Conservation (phyloP, 2,113 vertebrate species). For the Syngnathus floridae region DNA sequence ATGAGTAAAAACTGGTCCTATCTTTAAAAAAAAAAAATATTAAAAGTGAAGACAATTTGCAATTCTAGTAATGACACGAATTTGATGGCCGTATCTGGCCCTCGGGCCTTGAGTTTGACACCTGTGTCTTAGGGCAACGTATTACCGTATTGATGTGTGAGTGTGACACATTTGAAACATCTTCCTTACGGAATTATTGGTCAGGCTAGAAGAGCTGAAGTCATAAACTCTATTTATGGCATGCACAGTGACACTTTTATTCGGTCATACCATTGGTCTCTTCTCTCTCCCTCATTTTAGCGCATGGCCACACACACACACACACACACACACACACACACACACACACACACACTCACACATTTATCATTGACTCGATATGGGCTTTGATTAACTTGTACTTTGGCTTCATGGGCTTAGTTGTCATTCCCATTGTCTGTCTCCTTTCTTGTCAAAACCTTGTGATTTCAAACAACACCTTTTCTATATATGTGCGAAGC, state of each 20-base stretch:
- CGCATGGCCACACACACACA: neutral
- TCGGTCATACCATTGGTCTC: slow-evolving; percentile 9
- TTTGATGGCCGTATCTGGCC: too few relatives aligned
- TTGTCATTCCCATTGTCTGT: slow-evolving; percentile 7
- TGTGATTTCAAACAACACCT: too few relatives aligned
- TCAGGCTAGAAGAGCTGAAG: slow-evolving; percentile 25
- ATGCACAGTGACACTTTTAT: slow-evolving; percentile 47
- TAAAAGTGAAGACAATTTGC: too few relatives aligned
- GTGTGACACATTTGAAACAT: slow-evolving; percentile 13
- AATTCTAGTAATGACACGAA: too few relatives aligned
- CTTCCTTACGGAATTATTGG: slow-evolving; percentile 9
- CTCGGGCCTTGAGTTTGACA: too few relatives aligned
- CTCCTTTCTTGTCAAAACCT: neutral
- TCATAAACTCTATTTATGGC: slow-evolving; percentile 55
- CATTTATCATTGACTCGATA: slow-evolving; percentile 33
- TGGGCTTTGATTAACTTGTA: slow-evolving; percentile 35
- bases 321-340: too few relatives aligned
- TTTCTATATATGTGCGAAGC: too few relatives aligned
- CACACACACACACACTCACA: neutral
- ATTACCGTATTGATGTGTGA: slow-evolving; percentile 26
- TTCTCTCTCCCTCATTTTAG: neutral
- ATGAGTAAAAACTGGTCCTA: too few relatives aligned
- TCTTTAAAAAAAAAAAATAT: too few relatives aligned
- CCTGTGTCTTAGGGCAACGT: too few relatives aligned
- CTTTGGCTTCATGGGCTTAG: slow-evolving; percentile 30